Conservation (phyloP, 92 coral and sea anemone genomes). For the Epizoanthus stellaris region DNA sequence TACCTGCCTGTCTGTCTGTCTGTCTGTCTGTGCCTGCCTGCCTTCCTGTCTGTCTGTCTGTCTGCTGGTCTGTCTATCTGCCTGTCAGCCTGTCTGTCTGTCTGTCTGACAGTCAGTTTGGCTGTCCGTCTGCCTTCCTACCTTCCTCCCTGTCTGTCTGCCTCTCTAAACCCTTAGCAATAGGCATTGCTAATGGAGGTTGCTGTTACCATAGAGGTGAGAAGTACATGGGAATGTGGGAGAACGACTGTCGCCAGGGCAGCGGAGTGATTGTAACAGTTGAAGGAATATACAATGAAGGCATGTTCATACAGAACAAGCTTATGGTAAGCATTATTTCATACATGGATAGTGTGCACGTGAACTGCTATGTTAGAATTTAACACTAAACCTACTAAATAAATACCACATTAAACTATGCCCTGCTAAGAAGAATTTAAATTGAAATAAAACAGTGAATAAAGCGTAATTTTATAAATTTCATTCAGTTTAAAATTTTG, state of each 20-base stretch:
- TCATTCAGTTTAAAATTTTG: no score
- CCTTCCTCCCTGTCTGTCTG: not conserved
- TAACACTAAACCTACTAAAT: not conserved
- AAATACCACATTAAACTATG: not conserved
- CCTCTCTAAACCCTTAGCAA: not conserved
- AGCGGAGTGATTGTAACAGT: constrained; percentile 89
- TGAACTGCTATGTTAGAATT: not conserved
- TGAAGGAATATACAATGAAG: constrained; percentile 95
- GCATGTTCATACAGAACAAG: constrained; percentile 79
- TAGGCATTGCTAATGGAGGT: not conserved
- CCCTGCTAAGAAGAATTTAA: not conserved
- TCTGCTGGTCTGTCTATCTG: not conserved
- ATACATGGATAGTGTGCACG: not conserved
- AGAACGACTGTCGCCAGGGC: constrained; percentile 86
- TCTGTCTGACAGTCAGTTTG: no score
- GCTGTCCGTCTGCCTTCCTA: not conserved
- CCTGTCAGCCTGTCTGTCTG: no score
- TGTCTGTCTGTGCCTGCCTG: not conserved
- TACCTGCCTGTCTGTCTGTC: not conserved
- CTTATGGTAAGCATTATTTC: constrained; percentile 66
- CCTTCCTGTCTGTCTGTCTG: not conserved
- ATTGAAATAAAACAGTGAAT: no score
- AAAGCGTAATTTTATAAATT: no score
- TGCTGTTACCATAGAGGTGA: constrained; percentile 76
- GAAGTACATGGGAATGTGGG: constrained; percentile 99